Base-by-base conservation (phyloP, 2,113 vertebrate genomes). In the Percina caprodes region DNA sequence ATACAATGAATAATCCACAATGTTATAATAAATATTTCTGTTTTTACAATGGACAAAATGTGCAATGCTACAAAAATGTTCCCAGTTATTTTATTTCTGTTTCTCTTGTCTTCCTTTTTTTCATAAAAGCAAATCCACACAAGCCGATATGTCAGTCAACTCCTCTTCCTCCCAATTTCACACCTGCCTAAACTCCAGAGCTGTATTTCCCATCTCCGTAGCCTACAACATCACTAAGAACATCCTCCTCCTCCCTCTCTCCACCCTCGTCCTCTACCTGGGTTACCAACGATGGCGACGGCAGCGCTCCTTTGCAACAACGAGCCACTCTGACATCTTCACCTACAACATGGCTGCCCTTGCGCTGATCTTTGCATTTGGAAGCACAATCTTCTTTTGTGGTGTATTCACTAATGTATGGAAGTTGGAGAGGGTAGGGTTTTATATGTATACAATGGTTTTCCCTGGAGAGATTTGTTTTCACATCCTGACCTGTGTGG, bases 321-420 rank as follows among this genome's bases (percentile, higher is more conserved):
- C 3, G 2, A 89, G 65, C 33, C 75, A 86, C 69, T 14, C 74
- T 0, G 84, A 89, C 54, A 12, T 76, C 35, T 65, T 89, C 78
- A 65, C 84, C 33, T 84, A 46, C 71, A 49, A 84, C 24, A 1
- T 54, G 30, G 62, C 35, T 6, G 56, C 13, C 1, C 1, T 73
- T 12, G 49, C 86, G 56, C 2, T 84, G 24, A 1, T 79, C 7
- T 51, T 0, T 12, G 3, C 1, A 7, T 35, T 83, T 5, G 77
- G 68, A 4, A 0, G 0, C 2, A 0, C 1, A 0, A 0, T 14
- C 1, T 10, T 0, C 10, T 1, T 21, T 1, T 51, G 9, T 3
- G 65, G 59, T 16, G 0, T 0, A 0, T n/a, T 1, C 2, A 0
- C 13, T 30, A 3, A 0, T 3, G 0, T 8, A 6, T 1, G 0